Conservation (phyloP, 2,797 vertebrate genomes). For the Sebastes glaucus region DNA sequence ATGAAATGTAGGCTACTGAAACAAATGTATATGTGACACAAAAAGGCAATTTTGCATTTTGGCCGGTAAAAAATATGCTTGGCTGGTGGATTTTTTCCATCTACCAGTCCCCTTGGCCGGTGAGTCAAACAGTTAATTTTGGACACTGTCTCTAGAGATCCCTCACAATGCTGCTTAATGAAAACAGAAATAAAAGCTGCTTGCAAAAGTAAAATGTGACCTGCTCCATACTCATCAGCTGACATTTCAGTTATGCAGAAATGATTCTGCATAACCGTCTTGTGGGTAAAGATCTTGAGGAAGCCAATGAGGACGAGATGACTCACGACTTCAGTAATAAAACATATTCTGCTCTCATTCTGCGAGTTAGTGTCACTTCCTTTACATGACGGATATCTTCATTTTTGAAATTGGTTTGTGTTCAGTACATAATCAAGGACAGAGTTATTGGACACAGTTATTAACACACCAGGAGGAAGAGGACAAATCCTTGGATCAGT, state of each 20-base stretch:
- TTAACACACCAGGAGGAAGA: constrained; percentile 17
- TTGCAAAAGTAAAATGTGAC: not conserved
- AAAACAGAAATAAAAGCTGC: not conserved
- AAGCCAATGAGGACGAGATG: constrained; percentile 20
- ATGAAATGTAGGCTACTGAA: too few species aligned
- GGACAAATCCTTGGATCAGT: constrained; percentile 33
- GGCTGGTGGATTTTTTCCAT: too few species aligned
- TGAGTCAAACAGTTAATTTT: too few species aligned
- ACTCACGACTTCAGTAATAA: constrained; percentile 23
- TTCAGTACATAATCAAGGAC: constrained; percentile 10
- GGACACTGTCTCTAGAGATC: not conserved
- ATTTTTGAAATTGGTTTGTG: not conserved
- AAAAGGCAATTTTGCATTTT: too few species aligned
- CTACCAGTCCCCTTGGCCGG: too few species aligned
- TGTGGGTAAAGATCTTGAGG: not conserved
- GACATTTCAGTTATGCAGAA: constrained; percentile 5
- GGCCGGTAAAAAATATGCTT: too few species aligned
- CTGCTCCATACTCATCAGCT: constrained; percentile 1
- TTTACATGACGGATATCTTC: not conserved
- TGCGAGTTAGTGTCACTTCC: not conserved
- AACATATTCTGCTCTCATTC: not conserved
- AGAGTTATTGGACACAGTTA: constrained; percentile 4
- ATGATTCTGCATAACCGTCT: not conserved
- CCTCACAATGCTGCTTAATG: not conserved
- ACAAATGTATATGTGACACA: too few species aligned